Conservation (phyloP, 2,888 invertebrate species). For the Pollenia amentaria region DNA sequence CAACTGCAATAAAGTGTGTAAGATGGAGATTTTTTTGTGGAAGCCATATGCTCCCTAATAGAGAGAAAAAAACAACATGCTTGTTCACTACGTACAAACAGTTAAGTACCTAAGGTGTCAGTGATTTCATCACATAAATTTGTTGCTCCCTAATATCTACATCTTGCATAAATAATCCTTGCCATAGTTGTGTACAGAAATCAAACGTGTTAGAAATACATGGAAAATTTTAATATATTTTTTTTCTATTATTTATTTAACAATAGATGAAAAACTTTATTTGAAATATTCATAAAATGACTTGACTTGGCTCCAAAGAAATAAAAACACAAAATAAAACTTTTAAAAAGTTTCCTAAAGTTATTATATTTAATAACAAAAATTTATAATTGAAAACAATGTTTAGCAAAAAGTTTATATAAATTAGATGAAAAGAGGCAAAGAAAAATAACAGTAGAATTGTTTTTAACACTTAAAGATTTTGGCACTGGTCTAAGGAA, state of each 20-base stretch:
- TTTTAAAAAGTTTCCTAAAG: conserved; percentile 47
- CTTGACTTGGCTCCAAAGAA: conserved; percentile 1
- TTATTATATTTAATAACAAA: conserved; percentile 55
- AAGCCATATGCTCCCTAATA: no score
- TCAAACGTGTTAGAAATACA: conserved; percentile 46
- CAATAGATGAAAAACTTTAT: conserved; percentile 1
- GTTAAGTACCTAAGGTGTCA: no score
- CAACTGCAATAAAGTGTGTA: no score
- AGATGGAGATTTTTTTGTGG: no score
- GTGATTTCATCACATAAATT: no score
- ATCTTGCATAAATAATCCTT: background rate
- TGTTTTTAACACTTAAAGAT: no score
- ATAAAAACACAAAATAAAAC: background rate
- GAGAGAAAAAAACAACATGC: no score
- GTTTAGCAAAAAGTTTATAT: background rate
- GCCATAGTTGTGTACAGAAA: background rate
- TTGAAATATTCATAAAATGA: background rate
- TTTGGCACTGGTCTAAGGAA: no score
- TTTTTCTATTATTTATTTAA: background rate
- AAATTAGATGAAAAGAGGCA: background rate
- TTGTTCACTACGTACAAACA: no score
- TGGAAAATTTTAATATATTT: conserved; percentile 25
- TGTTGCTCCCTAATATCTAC: conserved; percentile 1
- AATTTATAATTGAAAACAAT: conserved; percentile 54
- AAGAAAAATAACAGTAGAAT: background rate